These are phyloP conservation scores for Eupithecia dodoneata DNA, from an alignment of 2,888 invertebrate genomes.

Conservation along the genomic window DNA sequence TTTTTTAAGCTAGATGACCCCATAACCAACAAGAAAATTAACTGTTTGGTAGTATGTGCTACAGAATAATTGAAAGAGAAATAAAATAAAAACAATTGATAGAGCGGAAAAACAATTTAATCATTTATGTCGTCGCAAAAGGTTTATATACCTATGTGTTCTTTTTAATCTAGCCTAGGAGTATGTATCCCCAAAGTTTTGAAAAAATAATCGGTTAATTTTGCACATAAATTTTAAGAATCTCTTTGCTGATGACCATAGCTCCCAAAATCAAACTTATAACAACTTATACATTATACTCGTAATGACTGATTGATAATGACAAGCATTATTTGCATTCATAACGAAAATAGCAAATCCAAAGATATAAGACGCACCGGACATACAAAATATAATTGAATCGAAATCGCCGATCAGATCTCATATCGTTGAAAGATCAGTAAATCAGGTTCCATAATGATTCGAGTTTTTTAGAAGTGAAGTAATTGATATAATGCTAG, in stretches of 20 bases:
- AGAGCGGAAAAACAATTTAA: background rate
- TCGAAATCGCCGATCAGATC: background rate
- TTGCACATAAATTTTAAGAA: background rate
- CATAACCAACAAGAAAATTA: background rate
- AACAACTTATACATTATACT: no score
- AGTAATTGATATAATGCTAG: slow-evolving; percentile 17
- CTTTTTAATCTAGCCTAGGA: background rate
- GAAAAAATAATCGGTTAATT: background rate
- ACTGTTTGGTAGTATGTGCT: background rate
- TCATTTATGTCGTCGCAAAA: background rate
- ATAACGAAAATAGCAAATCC: background rate
- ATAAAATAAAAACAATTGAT: background rate
- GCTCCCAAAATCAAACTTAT: background rate
- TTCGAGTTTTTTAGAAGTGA: slow-evolving; percentile 18
- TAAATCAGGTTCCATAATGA: slow-evolving; percentile 26
- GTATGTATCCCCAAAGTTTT: background rate
- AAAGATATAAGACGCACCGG: background rate
- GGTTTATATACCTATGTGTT: background rate
- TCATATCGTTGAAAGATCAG: slow-evolving; percentile 15
- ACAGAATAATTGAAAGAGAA: background rate
- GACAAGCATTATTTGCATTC: background rate
- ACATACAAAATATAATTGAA: background rate
- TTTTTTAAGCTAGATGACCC: background rate
- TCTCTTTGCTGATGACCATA: background rate
- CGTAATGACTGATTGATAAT: background rate